Evolutionary conservation across 2,888 invertebrate genomes (phyloP), one percentile per base, ranked within the genome.

Genomic region (Zygogramma bicolorata): DNA sequence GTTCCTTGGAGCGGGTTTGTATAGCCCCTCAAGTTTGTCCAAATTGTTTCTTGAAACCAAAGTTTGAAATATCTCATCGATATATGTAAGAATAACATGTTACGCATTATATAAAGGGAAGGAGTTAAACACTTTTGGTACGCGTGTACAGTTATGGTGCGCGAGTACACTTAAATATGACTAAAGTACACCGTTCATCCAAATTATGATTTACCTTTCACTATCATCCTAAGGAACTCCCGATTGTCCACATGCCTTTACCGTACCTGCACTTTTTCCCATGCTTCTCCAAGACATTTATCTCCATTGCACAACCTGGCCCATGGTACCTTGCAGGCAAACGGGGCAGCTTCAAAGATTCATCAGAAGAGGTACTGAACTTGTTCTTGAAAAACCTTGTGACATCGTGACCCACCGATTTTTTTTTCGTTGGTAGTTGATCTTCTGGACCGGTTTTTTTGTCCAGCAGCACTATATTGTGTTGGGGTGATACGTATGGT

Each of bases 251-350:
- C 53, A 27, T 22, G 27, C 53, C 53, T 22, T 53, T 53, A 63
- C 63, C 29, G 42, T 63, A 75, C 65, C 68, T 61, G 70, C 82
- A 82, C 8, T 71, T 53, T 3, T 67, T 20, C n/a, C 76, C 75
- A 63, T 82, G 83, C 69, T 81, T 82, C 62, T 82, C 81, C 70
- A 81, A 61, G 3, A 82, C 71, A 65, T 66, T 75, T n/a, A 82
- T 70, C 71, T 81, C 80, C 73, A 82, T 74, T 15, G 77, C 78
- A 65, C 83, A 83, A 15, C 78, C 80, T 7, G 71, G 71, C 1
- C 79, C 82, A 49, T 81, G 81, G 40, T 79, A 77, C 65, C 81
- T 68, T 6, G 68, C 49, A n/a, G 65, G 18, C 34, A 78, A n/a
- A 15, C 60, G 13, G 3, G 75, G 77, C 25, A 75, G 46, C 27